A percentile compares a stretch with the other conserved stretches of the same genome.
phyloP scores from a whole-genome alignment of 2,888 invertebrate species.

The Venusia cambrica region DNA sequence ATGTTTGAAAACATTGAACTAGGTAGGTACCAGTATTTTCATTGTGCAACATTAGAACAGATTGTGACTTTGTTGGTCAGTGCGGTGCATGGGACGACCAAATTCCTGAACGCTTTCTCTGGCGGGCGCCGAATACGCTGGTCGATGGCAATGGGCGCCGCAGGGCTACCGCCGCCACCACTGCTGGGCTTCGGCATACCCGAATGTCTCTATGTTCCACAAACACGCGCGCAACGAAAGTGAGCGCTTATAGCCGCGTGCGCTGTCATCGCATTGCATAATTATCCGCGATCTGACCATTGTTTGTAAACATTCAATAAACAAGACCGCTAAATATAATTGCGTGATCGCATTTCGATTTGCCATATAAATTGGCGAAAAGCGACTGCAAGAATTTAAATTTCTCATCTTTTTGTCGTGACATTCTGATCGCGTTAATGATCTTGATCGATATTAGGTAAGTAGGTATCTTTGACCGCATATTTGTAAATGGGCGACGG shows the following conservation, averaged over 20 bases:
- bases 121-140: slow-evolving; percentile 44
- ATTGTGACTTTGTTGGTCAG: slow-evolving; percentile 37
- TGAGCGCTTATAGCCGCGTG: slow-evolving; percentile 62
- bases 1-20: no score
- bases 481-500: slow-evolving; percentile 18
- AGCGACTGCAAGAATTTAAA: slow-evolving; percentile 35
- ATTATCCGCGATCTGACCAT: slow-evolving; percentile 70
- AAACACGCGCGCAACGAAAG: slow-evolving; percentile 60
- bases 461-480: slow-evolving; percentile 26
- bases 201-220: slow-evolving; percentile 14
- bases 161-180: slow-evolving; percentile 5
- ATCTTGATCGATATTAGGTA: slow-evolving; percentile 32
- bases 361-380: slow-evolving; percentile 37
- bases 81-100: slow-evolving; percentile 53
- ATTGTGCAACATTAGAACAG: slow-evolving; percentile 3
- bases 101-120: slow-evolving; percentile 79
- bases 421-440: slow-evolving; percentile 33
- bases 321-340: slow-evolving; percentile 48
- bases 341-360: slow-evolving; percentile 67
- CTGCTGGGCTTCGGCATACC: no score
- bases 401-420: slow-evolving; percentile 37
- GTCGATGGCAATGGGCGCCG: slow-evolving; percentile 26
- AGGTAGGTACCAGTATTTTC: neutral
- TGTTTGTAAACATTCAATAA: slow-evolving; percentile 77
- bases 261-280: slow-evolving; percentile 75